Evolutionary conservation across 2,113 vertebrate genomes (phyloP), one percentile per base, ranked within the genome.

Genomic region (Delphinus delphis): DNA sequence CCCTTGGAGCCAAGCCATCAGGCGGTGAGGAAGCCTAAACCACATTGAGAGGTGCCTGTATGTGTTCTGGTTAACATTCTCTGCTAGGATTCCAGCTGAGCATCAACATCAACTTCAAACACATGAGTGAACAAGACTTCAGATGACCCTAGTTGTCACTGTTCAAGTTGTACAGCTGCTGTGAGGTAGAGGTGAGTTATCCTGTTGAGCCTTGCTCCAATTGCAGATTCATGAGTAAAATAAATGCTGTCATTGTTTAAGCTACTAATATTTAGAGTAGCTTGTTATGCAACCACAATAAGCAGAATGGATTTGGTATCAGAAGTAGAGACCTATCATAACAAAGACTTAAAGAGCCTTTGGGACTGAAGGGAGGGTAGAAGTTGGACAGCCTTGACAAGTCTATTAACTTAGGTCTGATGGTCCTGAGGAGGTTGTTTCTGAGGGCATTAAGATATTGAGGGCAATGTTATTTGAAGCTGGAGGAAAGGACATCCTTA

Each of bases 31-130:
- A 85, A 65, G 41, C 36, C 20, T 58, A 44, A 55, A 20, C 2
- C 25, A 77, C 0, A 7, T 2, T 8, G 15, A 60, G 12, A 93
- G 8, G 13, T 53, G 2, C 6, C 7, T 68, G 0, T 23, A 31
- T 50, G 5, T 77, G 44, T 60, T 73, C 38, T 55, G 12, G 47
- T 60, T 79, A 55, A 47, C 12, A 28, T n/a, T 31, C 1, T 14
- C 4, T 60, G 31, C 18, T 63, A 80, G 70, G 38, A 50, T 58
- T 86, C 91, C 53, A 92, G 38, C 20, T 13, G 33, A 81, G 67
- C 1, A 3, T 80, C 36, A 50, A 1, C 7, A 63, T 60, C 20
- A 38, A 3, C 14, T 21, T 36, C 31, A 33, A 85, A 58, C 17
- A n/a, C 5, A 3, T 31, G 62, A 58, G 33, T 33, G 20, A 90